phyloP scores from a whole-genome alignment of 1,140 invertebrate genomes.

The Carcinoscorpius rotundicauda region DNA sequence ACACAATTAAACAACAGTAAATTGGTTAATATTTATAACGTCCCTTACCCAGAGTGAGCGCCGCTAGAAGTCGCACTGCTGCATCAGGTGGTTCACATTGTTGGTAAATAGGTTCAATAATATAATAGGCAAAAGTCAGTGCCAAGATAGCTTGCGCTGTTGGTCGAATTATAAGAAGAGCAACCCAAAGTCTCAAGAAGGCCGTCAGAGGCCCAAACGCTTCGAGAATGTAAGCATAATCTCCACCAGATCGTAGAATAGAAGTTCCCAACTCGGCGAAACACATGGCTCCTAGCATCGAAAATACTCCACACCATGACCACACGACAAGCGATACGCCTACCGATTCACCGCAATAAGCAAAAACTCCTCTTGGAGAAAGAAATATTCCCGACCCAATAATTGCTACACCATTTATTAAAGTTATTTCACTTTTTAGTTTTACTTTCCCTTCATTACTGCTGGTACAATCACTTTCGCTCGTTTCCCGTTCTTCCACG shows the following conservation, averaged over 20 bases:
- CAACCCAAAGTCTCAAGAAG: slow-evolving; percentile 93
- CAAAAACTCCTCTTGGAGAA: slow-evolving; percentile 86
- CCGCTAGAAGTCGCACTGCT: slow-evolving; percentile 26
- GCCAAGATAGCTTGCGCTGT: slow-evolving; percentile 94
- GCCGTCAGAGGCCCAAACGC: slow-evolving; percentile 80
- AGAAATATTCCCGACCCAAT: slow-evolving; percentile 90
- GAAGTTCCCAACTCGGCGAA: slow-evolving; percentile 91
- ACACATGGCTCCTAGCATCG: slow-evolving; percentile 82
- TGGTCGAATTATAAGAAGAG: slow-evolving; percentile 73
- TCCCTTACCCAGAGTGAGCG: slow-evolving; percentile 25
- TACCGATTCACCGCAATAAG: slow-evolving; percentile 62
- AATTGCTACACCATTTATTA: slow-evolving; percentile 80
- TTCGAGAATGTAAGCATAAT: slow-evolving; percentile 91
- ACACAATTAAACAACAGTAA: too few relatives aligned
- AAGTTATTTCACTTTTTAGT: slow-evolving; percentile 70
- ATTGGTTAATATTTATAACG: too few relatives aligned
- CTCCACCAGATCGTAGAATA: slow-evolving; percentile 76
- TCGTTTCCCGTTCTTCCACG: too few relatives aligned
- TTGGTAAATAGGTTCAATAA: slow-evolving; percentile 79
- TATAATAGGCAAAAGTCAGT: slow-evolving; percentile 89
- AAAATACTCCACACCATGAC: slow-evolving; percentile 75
- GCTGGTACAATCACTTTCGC: too few relatives aligned
- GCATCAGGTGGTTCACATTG: slow-evolving; percentile 29
- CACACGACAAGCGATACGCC: slow-evolving; percentile 84
- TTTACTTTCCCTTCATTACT: slow-evolving; percentile 1